These are phyloP conservation scores for Euglossa dilemma DNA, from an alignment of 1,140 invertebrate species.

Conservation along the genomic window DNA sequence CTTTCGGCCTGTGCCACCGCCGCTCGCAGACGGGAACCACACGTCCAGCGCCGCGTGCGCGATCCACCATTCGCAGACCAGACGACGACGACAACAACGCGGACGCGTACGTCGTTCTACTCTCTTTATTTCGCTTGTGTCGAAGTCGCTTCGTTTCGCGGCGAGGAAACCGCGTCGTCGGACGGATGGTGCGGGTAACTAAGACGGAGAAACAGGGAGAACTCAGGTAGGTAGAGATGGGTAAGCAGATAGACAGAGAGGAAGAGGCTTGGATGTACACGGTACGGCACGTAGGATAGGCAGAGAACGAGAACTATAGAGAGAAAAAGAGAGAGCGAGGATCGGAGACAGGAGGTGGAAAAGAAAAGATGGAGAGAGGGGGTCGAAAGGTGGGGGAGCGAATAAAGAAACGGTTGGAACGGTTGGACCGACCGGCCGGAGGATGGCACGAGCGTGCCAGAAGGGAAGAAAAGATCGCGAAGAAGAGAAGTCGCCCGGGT, in stretches of 20 bases:
- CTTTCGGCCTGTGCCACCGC: background rate
- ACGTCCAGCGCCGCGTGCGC: background rate
- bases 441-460: constrained; percentile 47
- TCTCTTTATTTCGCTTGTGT: background rate
- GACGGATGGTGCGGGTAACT: constrained; percentile 29
- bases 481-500: constrained; percentile 42
- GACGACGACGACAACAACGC: background rate
- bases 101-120: background rate
- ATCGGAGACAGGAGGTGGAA: constrained; percentile 5
- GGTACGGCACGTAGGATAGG: too few relatives aligned
- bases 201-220: background rate
- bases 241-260: background rate
- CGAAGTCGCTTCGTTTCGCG: background rate
- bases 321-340: background rate
- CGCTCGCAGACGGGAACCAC: background rate
- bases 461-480: constrained; percentile 45
- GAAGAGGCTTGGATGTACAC: background rate
- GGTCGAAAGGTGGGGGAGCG: background rate
- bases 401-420: constrained; percentile 36
- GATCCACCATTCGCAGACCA: background rate
- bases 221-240: constrained; percentile 32
- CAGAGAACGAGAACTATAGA: constrained; percentile 2
- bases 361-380: constrained; percentile 31
- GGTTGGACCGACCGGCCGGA: constrained; percentile 17
- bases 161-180: constrained; percentile 50